A percentile compares a stretch with the other conserved stretches of the same genome.
Evolutionary conservation across 2,888 invertebrate genomes (phyloP).

Genomic region (Callyntrura sp.): DNA sequence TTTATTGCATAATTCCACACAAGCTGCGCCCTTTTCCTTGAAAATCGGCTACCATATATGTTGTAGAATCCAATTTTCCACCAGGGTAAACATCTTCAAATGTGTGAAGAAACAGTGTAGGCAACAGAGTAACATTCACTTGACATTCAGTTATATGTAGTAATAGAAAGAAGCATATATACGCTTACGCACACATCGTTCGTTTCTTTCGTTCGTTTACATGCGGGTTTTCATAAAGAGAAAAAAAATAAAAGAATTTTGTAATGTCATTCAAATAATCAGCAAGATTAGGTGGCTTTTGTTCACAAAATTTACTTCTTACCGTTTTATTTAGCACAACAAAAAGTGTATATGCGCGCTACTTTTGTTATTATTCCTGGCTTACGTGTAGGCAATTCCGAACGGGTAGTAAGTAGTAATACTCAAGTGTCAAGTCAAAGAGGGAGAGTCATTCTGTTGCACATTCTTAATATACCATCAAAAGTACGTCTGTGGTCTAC

Average conservation of each 20-base stretch:
- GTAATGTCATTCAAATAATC: slow-evolving; percentile 68
- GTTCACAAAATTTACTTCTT: slow-evolving; percentile 77
- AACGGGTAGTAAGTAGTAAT: slow-evolving; percentile 28
- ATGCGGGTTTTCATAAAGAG: slow-evolving; percentile 4
- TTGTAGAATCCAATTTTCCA: slow-evolving; percentile 73
- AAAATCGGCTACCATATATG: no score
- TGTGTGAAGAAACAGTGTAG: slow-evolving; percentile 55
- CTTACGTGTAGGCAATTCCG: slow-evolving; percentile 63
- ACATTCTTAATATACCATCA: background rate
- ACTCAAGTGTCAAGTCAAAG: no score
- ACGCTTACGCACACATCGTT: no score
- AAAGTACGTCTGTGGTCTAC: slow-evolving; percentile 57
- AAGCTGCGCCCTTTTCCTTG: no score
- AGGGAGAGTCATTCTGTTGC: background rate
- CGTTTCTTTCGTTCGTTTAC: no score
- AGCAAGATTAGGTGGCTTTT: slow-evolving; percentile 74
- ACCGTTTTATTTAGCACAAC: slow-evolving; percentile 52
- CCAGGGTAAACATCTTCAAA: slow-evolving; percentile 58
- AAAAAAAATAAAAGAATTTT: slow-evolving; percentile 37
- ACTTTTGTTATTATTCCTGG: slow-evolving; percentile 32
- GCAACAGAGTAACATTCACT: slow-evolving; percentile 45
- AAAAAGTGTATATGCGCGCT: slow-evolving; percentile 46
- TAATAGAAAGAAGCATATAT: no score
- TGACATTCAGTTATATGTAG: slow-evolving; percentile 20
- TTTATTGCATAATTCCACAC: no score